These are phyloP conservation scores for Archips xylosteana DNA, from an alignment of 2,888 invertebrate genomes.

Conservation along the genomic window DNA sequence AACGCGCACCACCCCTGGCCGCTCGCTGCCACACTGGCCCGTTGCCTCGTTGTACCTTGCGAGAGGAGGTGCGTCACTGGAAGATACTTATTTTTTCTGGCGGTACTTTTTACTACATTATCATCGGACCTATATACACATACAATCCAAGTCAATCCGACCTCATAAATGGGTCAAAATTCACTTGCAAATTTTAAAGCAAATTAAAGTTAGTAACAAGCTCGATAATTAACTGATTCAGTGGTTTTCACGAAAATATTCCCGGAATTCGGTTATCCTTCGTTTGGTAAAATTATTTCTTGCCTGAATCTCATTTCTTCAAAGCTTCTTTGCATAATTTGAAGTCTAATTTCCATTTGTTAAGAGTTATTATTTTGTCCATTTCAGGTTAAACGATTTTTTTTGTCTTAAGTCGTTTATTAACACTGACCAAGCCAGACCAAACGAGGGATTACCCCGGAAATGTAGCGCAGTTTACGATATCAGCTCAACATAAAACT, in stretches of 20 bases:
- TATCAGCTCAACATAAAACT: conserved; percentile 30
- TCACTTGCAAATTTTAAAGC: neutral
- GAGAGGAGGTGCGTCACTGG: neutral
- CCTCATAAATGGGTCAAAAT: neutral
- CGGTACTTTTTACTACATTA: neutral
- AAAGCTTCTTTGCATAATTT: neutral
- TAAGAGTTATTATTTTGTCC: neutral
- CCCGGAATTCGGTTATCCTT: neutral
- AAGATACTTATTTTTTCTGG: neutral
- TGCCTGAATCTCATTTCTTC: neutral
- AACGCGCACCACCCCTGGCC: neutral
- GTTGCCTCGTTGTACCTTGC: neutral
- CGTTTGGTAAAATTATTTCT: neutral
- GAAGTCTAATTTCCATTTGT: neutral
- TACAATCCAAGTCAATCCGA: neutral
- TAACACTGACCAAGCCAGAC: neutral
- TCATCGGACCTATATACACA: neutral
- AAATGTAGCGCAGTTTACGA: conserved; percentile 22
- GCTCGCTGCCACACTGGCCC: neutral
- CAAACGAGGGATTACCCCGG: conserved; percentile 2
- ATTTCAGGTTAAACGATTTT: neutral
- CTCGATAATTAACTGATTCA: neutral
- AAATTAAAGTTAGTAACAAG: neutral
- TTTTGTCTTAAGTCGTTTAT: neutral
- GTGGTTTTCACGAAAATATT: neutral